Percentiles rank a stretch among this genome's conserved stretches.
Conservation (phyloP, 2,888 invertebrate species). For the Ochropleura leucogaster region DNA sequence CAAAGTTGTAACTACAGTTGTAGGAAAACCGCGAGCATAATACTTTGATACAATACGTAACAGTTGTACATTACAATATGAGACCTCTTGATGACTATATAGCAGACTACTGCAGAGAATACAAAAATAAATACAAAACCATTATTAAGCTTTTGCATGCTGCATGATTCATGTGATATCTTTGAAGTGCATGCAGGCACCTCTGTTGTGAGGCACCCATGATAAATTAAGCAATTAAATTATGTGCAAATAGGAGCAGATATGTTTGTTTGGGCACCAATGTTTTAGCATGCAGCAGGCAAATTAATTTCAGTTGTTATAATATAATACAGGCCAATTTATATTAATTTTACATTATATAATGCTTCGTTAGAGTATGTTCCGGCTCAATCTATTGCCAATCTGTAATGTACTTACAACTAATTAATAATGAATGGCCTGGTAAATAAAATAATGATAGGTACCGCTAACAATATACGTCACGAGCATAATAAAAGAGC, state of each 20-base stretch:
- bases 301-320: slow-evolving; percentile 77
- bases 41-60: slow-evolving; percentile 68
- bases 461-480: slow-evolving; percentile 70
- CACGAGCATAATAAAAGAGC: slow-evolving; percentile 78
- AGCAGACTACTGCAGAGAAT: slow-evolving; percentile 73
- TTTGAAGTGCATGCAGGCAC: slow-evolving; percentile 81
- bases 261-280: slow-evolving; percentile 72
- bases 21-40: slow-evolving; percentile 69
- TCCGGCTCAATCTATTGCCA: slow-evolving; percentile 66
- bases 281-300: slow-evolving; percentile 88
- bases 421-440: slow-evolving; percentile 73
- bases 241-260: slow-evolving; percentile 78
- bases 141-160: slow-evolving; percentile 87
- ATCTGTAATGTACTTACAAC: slow-evolving; percentile 75
- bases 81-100: slow-evolving; percentile 68
- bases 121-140: slow-evolving; percentile 70
- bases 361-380: slow-evolving; percentile 48
- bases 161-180: slow-evolving; percentile 84
- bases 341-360: slow-evolving; percentile 54
- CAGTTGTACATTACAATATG: slow-evolving; percentile 62
- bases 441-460: slow-evolving; percentile 69
- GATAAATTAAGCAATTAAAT: slow-evolving; percentile 76
- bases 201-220: slow-evolving; percentile 73
- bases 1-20: slow-evolving; percentile 71
- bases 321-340: slow-evolving; percentile 71